Percentiles rank a stretch among this genome's conserved stretches.
Conservation (phyloP, 1,140 invertebrate species). For the Drosophila orosa region DNA sequence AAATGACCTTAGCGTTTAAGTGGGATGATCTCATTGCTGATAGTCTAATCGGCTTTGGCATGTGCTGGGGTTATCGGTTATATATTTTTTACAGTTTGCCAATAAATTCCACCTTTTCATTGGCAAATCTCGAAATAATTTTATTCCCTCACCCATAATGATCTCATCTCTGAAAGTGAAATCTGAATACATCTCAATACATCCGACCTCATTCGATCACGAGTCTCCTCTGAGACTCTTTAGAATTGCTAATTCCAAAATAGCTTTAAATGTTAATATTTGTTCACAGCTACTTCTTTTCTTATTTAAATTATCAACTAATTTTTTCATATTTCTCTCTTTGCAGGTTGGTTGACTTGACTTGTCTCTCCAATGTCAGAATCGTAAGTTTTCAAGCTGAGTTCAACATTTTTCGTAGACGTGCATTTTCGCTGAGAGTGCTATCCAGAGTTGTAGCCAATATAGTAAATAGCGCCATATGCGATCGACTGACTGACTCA, state of each 20-base stretch:
- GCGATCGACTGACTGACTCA: conserved; percentile 40
- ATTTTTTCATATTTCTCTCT: conserved; percentile 11
- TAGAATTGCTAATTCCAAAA: conserved; percentile 3
- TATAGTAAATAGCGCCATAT: conserved; percentile 57
- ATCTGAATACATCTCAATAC: neutral
- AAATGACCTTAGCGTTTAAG: conserved; percentile 33
- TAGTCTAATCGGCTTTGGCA: conserved; percentile 13
- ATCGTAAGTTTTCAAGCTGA: conserved; percentile 36
- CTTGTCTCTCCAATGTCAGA: conserved; percentile 10
- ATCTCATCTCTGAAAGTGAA: conserved; percentile 30
- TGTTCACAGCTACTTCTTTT: conserved; percentile 8
- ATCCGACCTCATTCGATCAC: neutral
- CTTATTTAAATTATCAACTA: conserved; percentile 15
- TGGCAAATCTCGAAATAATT: neutral
- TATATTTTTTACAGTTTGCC: conserved; percentile 7
- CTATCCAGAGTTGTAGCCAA: conserved; percentile 50
- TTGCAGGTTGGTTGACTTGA: conserved; percentile 42
- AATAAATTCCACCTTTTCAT: conserved; percentile 2
- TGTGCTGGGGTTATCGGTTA: conserved; percentile 27
- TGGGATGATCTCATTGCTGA: conserved; percentile 52
- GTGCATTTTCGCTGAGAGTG: conserved; percentile 66
- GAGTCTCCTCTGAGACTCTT: neutral
- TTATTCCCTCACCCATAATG: conserved; percentile 6
- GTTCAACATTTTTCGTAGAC: conserved; percentile 57
- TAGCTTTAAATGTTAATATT: neutral